These are phyloP conservation scores for Drosophila birchii DNA, from an alignment of 2,888 invertebrate species.

Conservation along the genomic window DNA sequence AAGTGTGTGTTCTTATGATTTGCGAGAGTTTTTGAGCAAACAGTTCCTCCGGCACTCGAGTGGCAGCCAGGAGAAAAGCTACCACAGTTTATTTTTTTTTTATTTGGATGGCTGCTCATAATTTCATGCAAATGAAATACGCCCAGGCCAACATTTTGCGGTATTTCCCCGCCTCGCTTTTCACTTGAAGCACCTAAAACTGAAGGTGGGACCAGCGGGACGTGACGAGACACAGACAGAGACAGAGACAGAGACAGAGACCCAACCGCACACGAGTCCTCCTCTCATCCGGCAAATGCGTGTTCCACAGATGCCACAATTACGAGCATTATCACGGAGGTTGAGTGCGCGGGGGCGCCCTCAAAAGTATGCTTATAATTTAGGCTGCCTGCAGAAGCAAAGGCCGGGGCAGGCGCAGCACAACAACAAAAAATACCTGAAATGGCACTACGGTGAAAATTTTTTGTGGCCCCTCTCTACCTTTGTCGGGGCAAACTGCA, in stretches of 20 bases:
- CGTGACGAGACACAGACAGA: constrained; percentile 22
- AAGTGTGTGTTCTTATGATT: constrained; percentile 30
- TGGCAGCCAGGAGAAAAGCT: background rate
- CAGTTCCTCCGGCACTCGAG: constrained; percentile 25
- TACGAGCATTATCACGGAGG: constrained; percentile 63
- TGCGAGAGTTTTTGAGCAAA: constrained; percentile 10
- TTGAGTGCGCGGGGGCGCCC: constrained; percentile 35
- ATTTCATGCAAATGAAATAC: constrained; percentile 63
- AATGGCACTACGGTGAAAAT: constrained; percentile 30
- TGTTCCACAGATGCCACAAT: constrained; percentile 62
- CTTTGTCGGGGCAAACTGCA: constrained; percentile 48
- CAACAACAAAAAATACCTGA: constrained; percentile 32
- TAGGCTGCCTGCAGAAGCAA: constrained; percentile 15
- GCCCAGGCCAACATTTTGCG: constrained; percentile 47
- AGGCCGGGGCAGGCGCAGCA: background rate
- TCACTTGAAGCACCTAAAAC: constrained; percentile 30
- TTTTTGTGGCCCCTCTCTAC: constrained; percentile 20
- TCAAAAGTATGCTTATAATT: constrained; percentile 63
- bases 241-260: background rate
- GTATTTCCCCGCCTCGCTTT: constrained; percentile 5
- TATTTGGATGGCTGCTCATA: constrained; percentile 24
- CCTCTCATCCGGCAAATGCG: constrained; percentile 32
- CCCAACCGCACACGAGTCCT: constrained; percentile 18
- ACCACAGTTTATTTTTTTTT: constrained; percentile 5
- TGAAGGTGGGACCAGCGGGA: background rate